Conservation (phyloP, 2,888 invertebrate species). For the Sarcophaga caerulescens region DNA sequence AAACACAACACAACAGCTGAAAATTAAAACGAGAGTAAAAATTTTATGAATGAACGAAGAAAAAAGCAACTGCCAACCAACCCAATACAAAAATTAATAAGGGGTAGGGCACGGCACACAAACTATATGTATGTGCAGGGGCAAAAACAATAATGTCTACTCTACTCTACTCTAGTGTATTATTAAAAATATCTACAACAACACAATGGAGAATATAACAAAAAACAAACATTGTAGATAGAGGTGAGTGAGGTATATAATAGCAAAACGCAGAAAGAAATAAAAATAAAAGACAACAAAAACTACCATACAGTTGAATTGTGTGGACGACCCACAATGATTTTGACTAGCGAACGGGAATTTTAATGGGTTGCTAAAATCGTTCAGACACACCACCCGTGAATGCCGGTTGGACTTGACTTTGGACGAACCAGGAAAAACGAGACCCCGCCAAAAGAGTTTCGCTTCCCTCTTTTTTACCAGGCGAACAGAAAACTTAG, state of each 20-base stretch:
- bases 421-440: conserved; percentile 73
- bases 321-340: conserved; percentile 49
- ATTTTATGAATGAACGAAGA: background rate
- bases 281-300: background rate
- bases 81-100: conserved; percentile 30
- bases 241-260: background rate
- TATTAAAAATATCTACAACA: conserved; percentile 9
- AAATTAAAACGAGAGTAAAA: background rate
- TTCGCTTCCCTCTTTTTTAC: conserved; percentile 81
- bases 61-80: conserved; percentile 15
- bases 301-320: conserved; percentile 1
- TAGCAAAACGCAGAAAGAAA: background rate
- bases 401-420: conserved; percentile 69
- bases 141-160: background rate
- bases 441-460: conserved; percentile 82
- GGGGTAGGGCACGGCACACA: conserved; percentile 24
- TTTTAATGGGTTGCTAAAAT: conserved; percentile 55
- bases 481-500: conserved; percentile 76
- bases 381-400: conserved; percentile 62
- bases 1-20: conserved; percentile 25
- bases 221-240: conserved; percentile 5
- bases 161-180: background rate
- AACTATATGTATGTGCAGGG: conserved; percentile 1
- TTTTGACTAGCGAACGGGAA: conserved; percentile 58
- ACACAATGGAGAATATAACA: conserved; percentile 11